These are phyloP conservation scores for Psylliodes chrysocephalus DNA, from an alignment of 2,888 invertebrate species.

Conservation along the genomic window DNA sequence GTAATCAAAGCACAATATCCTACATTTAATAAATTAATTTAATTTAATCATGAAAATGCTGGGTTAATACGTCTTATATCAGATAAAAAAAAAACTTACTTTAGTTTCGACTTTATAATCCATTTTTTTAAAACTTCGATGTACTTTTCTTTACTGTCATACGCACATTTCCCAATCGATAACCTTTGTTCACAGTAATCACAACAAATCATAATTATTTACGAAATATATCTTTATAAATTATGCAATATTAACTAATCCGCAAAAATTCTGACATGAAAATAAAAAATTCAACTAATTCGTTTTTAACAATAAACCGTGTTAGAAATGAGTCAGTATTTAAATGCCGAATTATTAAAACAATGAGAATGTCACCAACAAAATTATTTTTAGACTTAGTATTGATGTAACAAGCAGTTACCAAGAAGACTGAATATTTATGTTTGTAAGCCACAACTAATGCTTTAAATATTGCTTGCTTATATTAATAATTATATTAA, in stretches of 20 bases:
- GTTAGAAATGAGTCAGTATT: background rate
- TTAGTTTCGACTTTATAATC: conserved; percentile 28
- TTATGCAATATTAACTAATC: too few relatives aligned
- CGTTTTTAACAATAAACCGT: background rate
- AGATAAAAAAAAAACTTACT: conserved; percentile 50
- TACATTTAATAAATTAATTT: too few relatives aligned
- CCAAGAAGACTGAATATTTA: too few relatives aligned
- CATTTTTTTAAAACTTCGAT: conserved; percentile 25
- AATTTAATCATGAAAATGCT: too few relatives aligned
- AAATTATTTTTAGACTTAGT: conserved; percentile 35
- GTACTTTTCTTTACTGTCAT: conserved; percentile 10
- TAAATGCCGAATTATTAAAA: background rate
- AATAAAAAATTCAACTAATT: too few relatives aligned
- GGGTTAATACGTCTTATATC: too few relatives aligned
- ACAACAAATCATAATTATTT: conserved; percentile 1
- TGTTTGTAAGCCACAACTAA: too few relatives aligned
- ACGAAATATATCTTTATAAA: too few relatives aligned
- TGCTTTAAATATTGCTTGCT: too few relatives aligned
- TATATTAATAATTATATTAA: too few relatives aligned
- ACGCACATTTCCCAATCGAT: background rate
- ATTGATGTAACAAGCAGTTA: conserved; percentile 38
- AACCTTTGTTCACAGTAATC: background rate
- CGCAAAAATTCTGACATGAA: too few relatives aligned
- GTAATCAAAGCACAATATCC: too few relatives aligned
- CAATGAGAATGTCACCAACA: conserved; percentile 6